Evolutionary conservation across 2,797 vertebrate species (phyloP), one percentile per base, ranked within the genome.

Genomic region (Pempheris klunzingeri): DNA sequence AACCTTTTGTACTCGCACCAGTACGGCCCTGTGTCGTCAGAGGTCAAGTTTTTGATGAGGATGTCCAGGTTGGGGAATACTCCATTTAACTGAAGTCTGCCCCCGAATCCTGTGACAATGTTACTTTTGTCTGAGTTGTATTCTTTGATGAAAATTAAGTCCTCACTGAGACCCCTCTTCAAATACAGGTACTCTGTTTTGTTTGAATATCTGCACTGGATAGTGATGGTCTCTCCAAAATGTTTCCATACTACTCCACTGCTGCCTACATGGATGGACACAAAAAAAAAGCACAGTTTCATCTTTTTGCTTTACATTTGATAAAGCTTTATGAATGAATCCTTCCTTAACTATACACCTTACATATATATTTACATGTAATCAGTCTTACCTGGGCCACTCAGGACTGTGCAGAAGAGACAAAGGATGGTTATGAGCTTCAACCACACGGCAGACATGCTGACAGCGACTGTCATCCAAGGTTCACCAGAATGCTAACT

Each of bases 121-220:
- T 0, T 60, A 0, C 0, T 0, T 39, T 32, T 61, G 0, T 0
- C 0, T 0, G 20, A 6, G 0, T 0, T 0, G 0, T 0, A 7
- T 0, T 14, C 0, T 14, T 0, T 34, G 38, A 0, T 1, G 0
- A 86, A 4, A 26, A 92, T 2, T 0, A 0, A 0, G 0, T 83
- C 18, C 1, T 70, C 2, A 0, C 0, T 1, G 32, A 91, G 49
- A n/a, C 89, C 83, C 28, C 4, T 74, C 4, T 0, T 7, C 58
- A 94, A 20, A 15, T 0, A 0, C 20, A 94, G 3, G 1, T 0
- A 0, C 0, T 14, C 30, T 32, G 30, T 6, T 32, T 32, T 32
- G 0, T 0, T 0, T 0, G 0, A 0, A 10, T 0, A 0, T 20
- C 12, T 83, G 78, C 93, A 94, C 52, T 71, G 55, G 72, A 94